phyloP scores from a whole-genome alignment of 1,140 invertebrate species.

The Apis cerana region DNA sequence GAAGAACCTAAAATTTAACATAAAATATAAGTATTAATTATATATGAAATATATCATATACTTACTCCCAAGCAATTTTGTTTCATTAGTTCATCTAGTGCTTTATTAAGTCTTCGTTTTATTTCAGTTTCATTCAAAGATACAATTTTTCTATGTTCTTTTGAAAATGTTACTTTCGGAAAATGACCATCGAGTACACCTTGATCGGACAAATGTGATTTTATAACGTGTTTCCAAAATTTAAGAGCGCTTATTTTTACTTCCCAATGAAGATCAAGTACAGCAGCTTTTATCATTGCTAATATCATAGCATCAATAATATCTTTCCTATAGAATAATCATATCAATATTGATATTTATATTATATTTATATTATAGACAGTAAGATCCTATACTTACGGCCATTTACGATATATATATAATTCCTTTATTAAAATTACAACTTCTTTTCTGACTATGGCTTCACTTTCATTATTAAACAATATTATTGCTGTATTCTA shows the following conservation, averaged over 20 bases:
- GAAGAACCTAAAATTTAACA: conserved; percentile 78
- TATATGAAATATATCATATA: neutral
- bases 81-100: conserved; percentile 84
- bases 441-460: conserved; percentile 87
- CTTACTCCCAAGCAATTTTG: conserved; percentile 85
- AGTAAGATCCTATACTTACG: conserved; percentile 68
- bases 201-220: conserved; percentile 85
- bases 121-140: conserved; percentile 86
- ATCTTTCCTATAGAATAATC: conserved; percentile 64
- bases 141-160: conserved; percentile 88
- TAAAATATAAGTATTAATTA: neutral
- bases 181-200: conserved; percentile 90
- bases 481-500: conserved; percentile 85
- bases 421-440: conserved; percentile 85
- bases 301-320: conserved; percentile 72
- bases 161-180: conserved; percentile 89
- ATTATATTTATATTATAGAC: too few relatives aligned
- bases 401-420: conserved; percentile 85
- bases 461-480: conserved; percentile 87
- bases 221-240: conserved; percentile 87
- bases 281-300: conserved; percentile 84
- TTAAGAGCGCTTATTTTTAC: conserved; percentile 86
- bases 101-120: conserved; percentile 84
- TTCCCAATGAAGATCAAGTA: conserved; percentile 90
- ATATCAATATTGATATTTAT: conserved; percentile 4